Base-by-base conservation (phyloP, 35 echinoderm and acorn worm species). In the Ophiothrix spiculata region DNA sequence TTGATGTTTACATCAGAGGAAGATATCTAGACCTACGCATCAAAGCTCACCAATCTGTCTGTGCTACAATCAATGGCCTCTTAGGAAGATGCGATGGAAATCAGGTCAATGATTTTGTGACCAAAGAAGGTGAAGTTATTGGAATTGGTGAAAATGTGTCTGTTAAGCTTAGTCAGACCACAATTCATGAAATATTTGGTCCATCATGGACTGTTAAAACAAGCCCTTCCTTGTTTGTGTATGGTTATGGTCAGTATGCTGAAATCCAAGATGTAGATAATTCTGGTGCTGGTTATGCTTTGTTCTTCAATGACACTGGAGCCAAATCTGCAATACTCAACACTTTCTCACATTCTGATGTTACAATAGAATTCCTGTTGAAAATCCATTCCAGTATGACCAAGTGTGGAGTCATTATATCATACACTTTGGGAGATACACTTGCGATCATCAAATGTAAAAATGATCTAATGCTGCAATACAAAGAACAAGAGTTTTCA, bases 281-380 rank as follows among this genome's bases (percentile, higher is more conserved):
- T 33, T 92, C 90, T n/a, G 83, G 63, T 38, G 86, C 94, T 38
- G 87, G 86, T 25, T 97, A 97, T 89, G 86, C 90, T 36, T 39
- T 97, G 33, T 89, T 74, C 37, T 97, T 97, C 82, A 78, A 92
- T 60, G 90, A 97, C 80, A 81, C 90, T 32, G 23, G 38, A 19
- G 86, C 64, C 13, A 64, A 85, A 23, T 88, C 91, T 17, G 86
- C 36, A 23, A 36, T 31, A 33, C 33, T 97, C 10, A 81, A 86
- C 60, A 89, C 94, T 23, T 86, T 97, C 39, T 86, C 94, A 29
- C 90, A 87, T 39, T 88, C 94, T 4, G 94, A 97, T 81, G 82
- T 97, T 25, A 97, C 94, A 0, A 54, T 97, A 41, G 94, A 97
- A 79, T 92, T 97, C 75, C 31, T 82, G 33, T 25, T 97, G 0